Base-by-base conservation (phyloP, 1,140 invertebrate genomes). In the Drosophila orosa region DNA sequence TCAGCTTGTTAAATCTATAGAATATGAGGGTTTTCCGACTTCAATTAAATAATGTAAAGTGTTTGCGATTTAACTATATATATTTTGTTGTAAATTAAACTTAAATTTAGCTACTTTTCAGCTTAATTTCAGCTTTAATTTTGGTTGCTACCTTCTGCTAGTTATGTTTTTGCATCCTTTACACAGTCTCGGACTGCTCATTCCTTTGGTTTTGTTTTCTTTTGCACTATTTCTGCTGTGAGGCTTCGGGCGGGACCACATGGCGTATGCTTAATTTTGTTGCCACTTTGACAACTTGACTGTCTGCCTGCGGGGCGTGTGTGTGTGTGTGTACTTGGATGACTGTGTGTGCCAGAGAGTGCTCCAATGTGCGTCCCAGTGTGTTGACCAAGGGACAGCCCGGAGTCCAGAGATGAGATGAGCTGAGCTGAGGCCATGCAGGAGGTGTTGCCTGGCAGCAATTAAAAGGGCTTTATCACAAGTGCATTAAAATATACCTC, bases 401-500 rank as follows among this genome's bases (percentile, higher is more conserved):
- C 24, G 0, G 17, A 37, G 39, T 27, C 63, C 42, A 35, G 58
- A 59, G 40, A 48, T 25, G 27, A 59, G 44, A 0, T 17, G 40
- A 31, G 42, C 9, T 25, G 25, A 42, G 45, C 12, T 52, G 22
- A 4, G 5, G 39, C 47, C 25, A 40, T 13, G 54, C 37, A 17
- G 58, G 42, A 69, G 69, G 69, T 73, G 52, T 63, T 66, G 74
- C 68, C 62, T 74, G 69, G 22, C 55, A 44, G 78, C 62, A 80
- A 80, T 80, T 80, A 75, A 67, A 71, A 66, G 60, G 63, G 75
- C 80, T 84, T 76, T 57, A 83, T 83, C 72, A 76, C 82, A 76
- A 79, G 80, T 60, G 66, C 63, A 84, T 84, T 83, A 79, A 84
- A 79, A 75, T 75, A 61, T 65, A 74, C 50, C 63, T 56, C 27